Evolutionary conservation across 1,140 invertebrate species (phyloP).

Genomic region (Brachionus rotundiformis): DNA sequence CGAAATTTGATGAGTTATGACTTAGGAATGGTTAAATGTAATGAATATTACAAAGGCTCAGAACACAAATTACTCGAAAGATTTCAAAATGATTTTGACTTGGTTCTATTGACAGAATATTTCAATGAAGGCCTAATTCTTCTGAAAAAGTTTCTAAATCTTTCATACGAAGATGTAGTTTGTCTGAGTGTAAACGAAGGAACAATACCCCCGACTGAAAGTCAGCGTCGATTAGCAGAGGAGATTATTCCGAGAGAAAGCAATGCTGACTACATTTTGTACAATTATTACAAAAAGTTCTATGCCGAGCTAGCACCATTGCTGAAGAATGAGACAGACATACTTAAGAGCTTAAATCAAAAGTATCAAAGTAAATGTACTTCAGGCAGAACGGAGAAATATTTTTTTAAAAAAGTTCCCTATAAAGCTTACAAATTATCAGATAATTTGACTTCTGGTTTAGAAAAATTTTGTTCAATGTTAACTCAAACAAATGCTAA

Average conservation of each 20-base stretch:
- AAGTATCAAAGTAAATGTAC: not conserved
- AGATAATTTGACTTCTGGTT: too few species aligned
- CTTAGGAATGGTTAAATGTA: not conserved
- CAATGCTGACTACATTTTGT: not conserved
- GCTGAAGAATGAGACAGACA: not conserved
- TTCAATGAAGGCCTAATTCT: not conserved
- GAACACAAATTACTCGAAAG: not conserved
- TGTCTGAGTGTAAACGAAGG: not conserved
- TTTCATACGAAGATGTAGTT: not conserved
- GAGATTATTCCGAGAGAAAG: not conserved
- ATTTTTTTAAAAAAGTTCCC: not conserved
- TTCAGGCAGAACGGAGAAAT: not conserved
- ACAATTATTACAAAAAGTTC: not conserved
- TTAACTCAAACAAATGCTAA: too few species aligned
- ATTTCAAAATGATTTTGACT: not conserved
- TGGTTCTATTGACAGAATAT: not conserved
- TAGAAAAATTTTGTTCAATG: too few species aligned
- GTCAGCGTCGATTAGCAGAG: not conserved
- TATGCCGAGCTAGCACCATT: not conserved
- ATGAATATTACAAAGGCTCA: not conserved
- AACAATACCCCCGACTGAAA: not conserved
- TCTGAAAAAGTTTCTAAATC: not conserved
- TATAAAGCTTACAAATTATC: not conserved
- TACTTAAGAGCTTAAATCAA: not conserved
- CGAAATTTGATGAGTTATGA: not conserved